These are phyloP conservation scores for Microtus montanus DNA, from an alignment of 2,113 vertebrate genomes.

Conservation along the genomic window DNA sequence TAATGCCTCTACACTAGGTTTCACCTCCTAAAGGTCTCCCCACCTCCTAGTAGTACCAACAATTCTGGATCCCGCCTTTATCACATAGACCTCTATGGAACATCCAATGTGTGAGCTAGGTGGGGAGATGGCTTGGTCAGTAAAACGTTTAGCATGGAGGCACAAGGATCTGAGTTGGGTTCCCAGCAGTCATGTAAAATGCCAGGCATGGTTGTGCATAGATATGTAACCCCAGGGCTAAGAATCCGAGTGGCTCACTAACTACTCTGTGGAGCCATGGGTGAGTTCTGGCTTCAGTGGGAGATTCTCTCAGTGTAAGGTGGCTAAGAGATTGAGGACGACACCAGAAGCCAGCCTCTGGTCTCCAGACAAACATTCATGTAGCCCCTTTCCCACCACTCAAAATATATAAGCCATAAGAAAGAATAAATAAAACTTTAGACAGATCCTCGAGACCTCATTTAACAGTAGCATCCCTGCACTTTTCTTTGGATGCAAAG, in stretches of 20 bases:
- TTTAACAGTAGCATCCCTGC: neutral
- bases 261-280: neutral
- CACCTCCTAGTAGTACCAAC: neutral
- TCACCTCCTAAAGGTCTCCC: neutral
- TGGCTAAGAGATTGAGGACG: neutral
- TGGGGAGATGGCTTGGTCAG: neutral
- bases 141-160: neutral
- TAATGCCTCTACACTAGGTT: neutral
- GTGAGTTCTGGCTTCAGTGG: neutral
- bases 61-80: neutral
- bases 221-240: neutral
- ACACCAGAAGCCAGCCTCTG: neutral
- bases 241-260: neutral
- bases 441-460: neutral
- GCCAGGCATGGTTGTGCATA: neutral
- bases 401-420: neutral
- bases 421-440: neutral
- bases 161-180: no score
- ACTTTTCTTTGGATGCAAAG: slow-evolving; percentile 4
- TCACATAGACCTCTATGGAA: no score
- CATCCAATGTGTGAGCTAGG: neutral
- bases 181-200: neutral
- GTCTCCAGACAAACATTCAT: neutral
- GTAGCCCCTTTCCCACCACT: neutral
- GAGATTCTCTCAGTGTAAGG: neutral